Percentiles rank a stretch among this genome's conserved stretches.
phyloP scores from a whole-genome alignment of 1,140 invertebrate genomes.

The Heliconius nattereri region DNA sequence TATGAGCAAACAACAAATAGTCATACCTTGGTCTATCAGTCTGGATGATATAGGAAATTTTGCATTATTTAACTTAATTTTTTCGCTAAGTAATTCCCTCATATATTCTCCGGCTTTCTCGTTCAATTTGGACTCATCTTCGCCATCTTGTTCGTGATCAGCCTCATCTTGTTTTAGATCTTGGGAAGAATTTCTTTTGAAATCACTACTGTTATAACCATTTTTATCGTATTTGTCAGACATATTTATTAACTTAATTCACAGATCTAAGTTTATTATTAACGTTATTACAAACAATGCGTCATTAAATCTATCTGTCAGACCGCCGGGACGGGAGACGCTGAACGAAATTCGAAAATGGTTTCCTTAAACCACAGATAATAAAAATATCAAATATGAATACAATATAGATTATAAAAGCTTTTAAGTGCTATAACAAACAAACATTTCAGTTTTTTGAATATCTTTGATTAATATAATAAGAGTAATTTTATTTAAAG shows the following conservation, averaged over 20 bases:
- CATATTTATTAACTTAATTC: conserved; percentile 42
- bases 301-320: background rate
- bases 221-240: conserved; percentile 72
- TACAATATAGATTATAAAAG: background rate
- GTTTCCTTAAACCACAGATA: background rate
- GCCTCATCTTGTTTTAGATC: conserved; percentile 38
- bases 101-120: conserved; percentile 90
- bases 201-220: conserved; percentile 81
- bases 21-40: conserved; percentile 87
- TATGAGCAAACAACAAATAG: conserved; percentile 3
- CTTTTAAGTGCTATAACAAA: background rate
- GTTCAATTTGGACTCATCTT: conserved; percentile 75
- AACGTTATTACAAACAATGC: conserved; percentile 7
- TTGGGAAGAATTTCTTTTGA: conserved; percentile 78
- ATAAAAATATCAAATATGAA: background rate
- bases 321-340: background rate
- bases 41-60: conserved; percentile 86
- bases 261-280: conserved; percentile 5
- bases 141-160: conserved; percentile 77
- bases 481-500: too few relatives aligned
- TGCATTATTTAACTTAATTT: conserved; percentile 85
- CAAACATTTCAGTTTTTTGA: too few relatives aligned
- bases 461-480: too few relatives aligned
- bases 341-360: background rate
- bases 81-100: conserved; percentile 87